Base-by-base conservation (phyloP, 1,140 invertebrate species). In the Orchesella cincta region DNA sequence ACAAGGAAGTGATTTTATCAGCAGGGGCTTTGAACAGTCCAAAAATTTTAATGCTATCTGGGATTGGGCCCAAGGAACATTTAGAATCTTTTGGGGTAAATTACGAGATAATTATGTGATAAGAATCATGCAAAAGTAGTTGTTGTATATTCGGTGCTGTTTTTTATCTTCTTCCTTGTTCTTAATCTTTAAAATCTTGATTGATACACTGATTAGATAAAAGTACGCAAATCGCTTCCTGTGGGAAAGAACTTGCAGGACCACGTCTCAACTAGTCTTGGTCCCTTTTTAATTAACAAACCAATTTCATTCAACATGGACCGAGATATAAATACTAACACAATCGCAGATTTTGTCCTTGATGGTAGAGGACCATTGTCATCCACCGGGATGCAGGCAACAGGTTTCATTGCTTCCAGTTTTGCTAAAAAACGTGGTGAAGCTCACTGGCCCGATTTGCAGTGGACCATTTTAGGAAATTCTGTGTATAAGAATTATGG, bases 361-460 rank as follows among this genome's bases (percentile, higher is more conserved):
- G 77, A 78, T 46, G 77, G 77, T 1, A 73, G 46, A 51, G 54
- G 54, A n/a, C 46, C 54, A 14, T 31, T 62, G 46, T 31, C 46
- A n/a, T 57, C 31, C 28, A 54, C 31, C 12, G 73, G 39, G 2
- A 1, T 54, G 14, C 73, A 74, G 54, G 73, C 73, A 28, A 74
- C 73, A 80, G 84, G 18, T 86, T 88, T 16, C 86, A 86, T 1
- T 76, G 84, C 29, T 86, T 87, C 77, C 83, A 87, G 8, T 85
- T 86, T 76, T 86, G 87, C 76, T 86, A 87, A 46, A 54, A 36
- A 46, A 31, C 29, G 29, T 16, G 73, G 31, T 34, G 35, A 20
- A 64, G 90, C 89, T 0, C 88, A 90, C 35, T 94, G 91, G 90
- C 93, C 93, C 0, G 93, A 96, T 80, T 88, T 95, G 28, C 93